Base-by-base conservation (phyloP, 2,113 vertebrate species). In the Salvelinus alpinus region DNA sequence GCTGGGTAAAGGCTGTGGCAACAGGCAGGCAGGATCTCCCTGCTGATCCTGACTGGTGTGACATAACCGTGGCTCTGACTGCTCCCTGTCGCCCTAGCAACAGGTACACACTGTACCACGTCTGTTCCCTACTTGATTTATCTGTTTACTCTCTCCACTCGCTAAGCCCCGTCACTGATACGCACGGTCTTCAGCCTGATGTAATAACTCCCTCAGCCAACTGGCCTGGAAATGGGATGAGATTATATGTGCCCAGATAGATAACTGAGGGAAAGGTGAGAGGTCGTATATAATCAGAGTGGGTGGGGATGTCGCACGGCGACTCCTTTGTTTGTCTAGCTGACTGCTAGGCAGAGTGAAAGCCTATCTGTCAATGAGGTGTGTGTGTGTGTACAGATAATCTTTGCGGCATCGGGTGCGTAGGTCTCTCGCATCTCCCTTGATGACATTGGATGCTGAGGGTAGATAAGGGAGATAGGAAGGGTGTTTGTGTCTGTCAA, bases 71-170 rank as follows among this genome's bases (percentile, higher is more conserved):
- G 47, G 70, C 62, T 80, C 77, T 71, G 72, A 80, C 75, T 76
- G 73, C 70, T 75, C 75, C 86, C 31, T 5, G 82, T 93, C 82
- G 31, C 91, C 85, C 27, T 88, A 84, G 89, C 85, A 90, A 89
- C 91, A 76, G 82, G 91, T 86, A 89, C 88, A 91, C 78, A 72
- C 82, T 83, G 89, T 91, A 78, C 89, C 68, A 22, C 74, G 54
- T 75, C 88, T 91, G 86, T 84, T 87, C 84, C 84, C 77, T 86
- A 73, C 72, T 85, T 87, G 75, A 87, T 92, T 85, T 44, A 44
- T 44, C 38, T 85, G 92, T 94, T 85, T 74, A 81, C 38, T 1
- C 81, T 83, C 71, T 78, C 74, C 12, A 70, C 66, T 13, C 76
- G 74, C 78, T 83, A 71, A 85, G 31, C 54, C 48, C 0, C 22